A percentile compares a stretch with the other conserved stretches of the same genome.
These are phyloP conservation scores for Micropoecilia bifurca DNA, from an alignment of 2,797 vertebrate genomes.

Conservation along the genomic window DNA sequence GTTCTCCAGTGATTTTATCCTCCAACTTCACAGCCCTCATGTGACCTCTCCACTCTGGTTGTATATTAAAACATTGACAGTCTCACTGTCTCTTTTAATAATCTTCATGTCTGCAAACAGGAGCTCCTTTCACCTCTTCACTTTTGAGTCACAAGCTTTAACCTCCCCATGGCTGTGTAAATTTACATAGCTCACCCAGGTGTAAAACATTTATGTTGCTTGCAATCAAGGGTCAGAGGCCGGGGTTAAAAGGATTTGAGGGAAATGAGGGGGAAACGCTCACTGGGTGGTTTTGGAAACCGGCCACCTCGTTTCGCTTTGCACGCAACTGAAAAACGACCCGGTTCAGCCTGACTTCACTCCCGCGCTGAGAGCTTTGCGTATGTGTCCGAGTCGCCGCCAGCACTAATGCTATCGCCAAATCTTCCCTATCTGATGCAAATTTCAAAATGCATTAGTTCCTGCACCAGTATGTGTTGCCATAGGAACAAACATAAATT, in stretches of 20 bases:
- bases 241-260: constrained; percentile 53
- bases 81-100: constrained; percentile 9
- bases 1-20: constrained; percentile 2
- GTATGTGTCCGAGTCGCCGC: background rate
- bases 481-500: constrained; percentile 66
- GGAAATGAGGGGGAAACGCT: constrained; percentile 45
- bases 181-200: constrained; percentile 18
- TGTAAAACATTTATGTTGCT: constrained; percentile 58
- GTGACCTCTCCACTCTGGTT: background rate
- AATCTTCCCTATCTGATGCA: constrained; percentile 26
- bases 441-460: constrained; percentile 29
- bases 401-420: background rate
- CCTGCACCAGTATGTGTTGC: constrained; percentile 45
- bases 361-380: background rate
- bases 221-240: constrained; percentile 34
- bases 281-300: constrained; percentile 40
- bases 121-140: background rate
- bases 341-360: constrained; percentile 18
- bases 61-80: background rate
- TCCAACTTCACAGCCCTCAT: background rate
- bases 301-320: background rate
- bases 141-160: constrained; percentile 20
- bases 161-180: constrained; percentile 22
- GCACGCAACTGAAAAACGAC: constrained; percentile 7
- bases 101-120: constrained; percentile 13